phyloP scores from a whole-genome alignment of 92 coral and sea anemone species.

The Galaxea fascicularis region DNA sequence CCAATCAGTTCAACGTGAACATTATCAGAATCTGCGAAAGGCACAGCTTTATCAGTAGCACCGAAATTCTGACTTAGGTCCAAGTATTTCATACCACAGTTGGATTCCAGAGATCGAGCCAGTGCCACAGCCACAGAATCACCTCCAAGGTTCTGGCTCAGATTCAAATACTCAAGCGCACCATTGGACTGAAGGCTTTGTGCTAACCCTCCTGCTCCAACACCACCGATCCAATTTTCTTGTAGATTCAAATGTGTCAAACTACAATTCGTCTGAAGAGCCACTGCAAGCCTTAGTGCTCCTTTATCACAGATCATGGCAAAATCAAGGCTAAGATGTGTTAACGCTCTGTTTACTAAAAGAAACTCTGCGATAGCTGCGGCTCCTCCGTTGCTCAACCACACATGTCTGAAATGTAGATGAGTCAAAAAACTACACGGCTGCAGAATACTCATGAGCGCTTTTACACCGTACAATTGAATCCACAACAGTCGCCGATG shows the following conservation, averaged over 20 bases:
- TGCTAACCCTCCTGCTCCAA: constrained; percentile 24
- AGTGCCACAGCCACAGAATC: constrained; percentile 1
- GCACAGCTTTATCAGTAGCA: neutral
- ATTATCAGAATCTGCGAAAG: neutral
- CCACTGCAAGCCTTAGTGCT: neutral
- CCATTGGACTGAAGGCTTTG: neutral
- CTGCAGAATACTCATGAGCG: neutral
- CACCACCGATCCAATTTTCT: neutral
- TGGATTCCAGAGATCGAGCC: neutral
- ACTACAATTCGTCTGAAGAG: constrained; percentile 1
- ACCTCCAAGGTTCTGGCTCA: neutral
- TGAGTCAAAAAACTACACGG: neutral
- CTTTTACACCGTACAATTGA: neutral
- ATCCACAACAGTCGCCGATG: too few relatives aligned
- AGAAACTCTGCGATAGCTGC: neutral
- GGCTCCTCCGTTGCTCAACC: neutral
- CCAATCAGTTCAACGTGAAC: neutral
- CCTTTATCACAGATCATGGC: neutral
- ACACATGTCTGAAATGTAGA: neutral
- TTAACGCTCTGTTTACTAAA: neutral
- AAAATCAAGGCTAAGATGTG: neutral
- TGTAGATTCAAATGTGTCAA: constrained; percentile 1
- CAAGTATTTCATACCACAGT: neutral
- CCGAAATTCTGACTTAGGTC: neutral
- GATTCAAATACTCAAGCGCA: neutral